Base-by-base conservation (phyloP, 2,113 vertebrate species). In the Brachypodius melanocephalos region DNA sequence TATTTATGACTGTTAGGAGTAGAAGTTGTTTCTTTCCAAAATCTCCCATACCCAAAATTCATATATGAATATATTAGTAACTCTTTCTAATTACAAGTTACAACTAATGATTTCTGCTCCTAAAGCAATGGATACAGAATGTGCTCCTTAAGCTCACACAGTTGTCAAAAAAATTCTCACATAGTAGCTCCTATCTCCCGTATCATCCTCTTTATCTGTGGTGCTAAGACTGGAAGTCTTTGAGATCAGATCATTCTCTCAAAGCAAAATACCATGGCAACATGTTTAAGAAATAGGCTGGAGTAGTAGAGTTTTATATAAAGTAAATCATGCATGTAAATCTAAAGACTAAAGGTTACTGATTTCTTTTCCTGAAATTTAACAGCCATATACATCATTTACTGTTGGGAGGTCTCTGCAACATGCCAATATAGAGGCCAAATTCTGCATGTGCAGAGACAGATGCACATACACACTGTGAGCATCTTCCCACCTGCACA, bases 401-500 rank as follows among this genome's bases (percentile, higher is more conserved):
- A 19, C 42, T 15, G 14, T 34, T 62, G 20, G 61, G 29, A 62
- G 38, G 49, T 12, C 17, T 71, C 59, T 38, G 32, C 43, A 76
- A 36, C 25, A 12, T 13, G 46, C 22, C 25, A 45, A 3, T 0
- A 1, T 2, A 45, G 55, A 84, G 12, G 20, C 42, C 42, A 77
- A 43, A 4, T 6, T 16, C 17, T 45, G n/a, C 26, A 15, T 22
- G 20, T 18, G 32, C 16, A 80, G 61, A 83, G 29, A 59, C 58
- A 51, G 34, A 52, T 4, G 21, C 1, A 1, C 0, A 2, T 21
- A 42, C 15, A 29, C 13, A 18, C 17, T 9, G 21, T 7, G 14
- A 12, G 12, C 31, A 51, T 28, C 46, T 54, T 71, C 78, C 77
- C 73, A 81, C 51, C 81, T 58, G 80, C 54, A 65, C 75, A 83